Evolutionary conservation across 1,140 invertebrate genomes (phyloP).

Genomic region (Atta cephalotes): DNA sequence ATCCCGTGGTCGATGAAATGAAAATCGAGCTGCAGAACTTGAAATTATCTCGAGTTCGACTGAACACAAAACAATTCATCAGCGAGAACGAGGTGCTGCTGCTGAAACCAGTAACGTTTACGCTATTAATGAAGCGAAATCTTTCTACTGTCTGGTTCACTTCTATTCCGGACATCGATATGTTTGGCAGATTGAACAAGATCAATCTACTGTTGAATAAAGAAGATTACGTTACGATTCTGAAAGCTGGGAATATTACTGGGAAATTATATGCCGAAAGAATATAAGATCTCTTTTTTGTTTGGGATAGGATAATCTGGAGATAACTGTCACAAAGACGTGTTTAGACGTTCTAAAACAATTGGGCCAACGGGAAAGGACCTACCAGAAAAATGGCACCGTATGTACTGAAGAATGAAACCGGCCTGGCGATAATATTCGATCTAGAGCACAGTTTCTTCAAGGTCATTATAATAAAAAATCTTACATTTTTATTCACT

Average conservation of each 20-base stretch:
- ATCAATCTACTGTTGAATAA: conserved; percentile 91
- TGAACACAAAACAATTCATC: conserved; percentile 81
- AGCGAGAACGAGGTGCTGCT: conserved; percentile 89
- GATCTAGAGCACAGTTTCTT: conserved; percentile 87
- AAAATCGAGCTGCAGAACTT: conserved; percentile 92
- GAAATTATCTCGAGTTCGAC: conserved; percentile 89
- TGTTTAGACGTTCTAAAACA: conserved; percentile 91
- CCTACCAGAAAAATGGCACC: conserved; percentile 88
- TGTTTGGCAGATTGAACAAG: conserved; percentile 92
- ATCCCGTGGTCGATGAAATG: conserved; percentile 93
- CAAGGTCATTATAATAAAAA: conserved; percentile 77
- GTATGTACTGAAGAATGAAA: conserved; percentile 93
- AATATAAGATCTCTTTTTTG: neutral
- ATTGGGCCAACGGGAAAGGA: conserved; percentile 86
- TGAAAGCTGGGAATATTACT: conserved; percentile 88
- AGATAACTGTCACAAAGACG: conserved; percentile 96
- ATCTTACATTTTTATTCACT: neutral
- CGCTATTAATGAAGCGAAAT: conserved; percentile 92
- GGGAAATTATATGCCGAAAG: neutral
- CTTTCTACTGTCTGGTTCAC: conserved; percentile 94
- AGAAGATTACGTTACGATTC: conserved; percentile 93
- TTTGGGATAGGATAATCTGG: conserved; percentile 90
- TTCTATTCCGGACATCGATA: conserved; percentile 93
- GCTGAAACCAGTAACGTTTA: conserved; percentile 94
- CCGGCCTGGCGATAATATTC: conserved; percentile 90